A percentile compares a stretch with the other conserved stretches of the same genome.
phyloP scores from a whole-genome alignment of 1,140 invertebrate species.

The Saxidomus purpurata region DNA sequence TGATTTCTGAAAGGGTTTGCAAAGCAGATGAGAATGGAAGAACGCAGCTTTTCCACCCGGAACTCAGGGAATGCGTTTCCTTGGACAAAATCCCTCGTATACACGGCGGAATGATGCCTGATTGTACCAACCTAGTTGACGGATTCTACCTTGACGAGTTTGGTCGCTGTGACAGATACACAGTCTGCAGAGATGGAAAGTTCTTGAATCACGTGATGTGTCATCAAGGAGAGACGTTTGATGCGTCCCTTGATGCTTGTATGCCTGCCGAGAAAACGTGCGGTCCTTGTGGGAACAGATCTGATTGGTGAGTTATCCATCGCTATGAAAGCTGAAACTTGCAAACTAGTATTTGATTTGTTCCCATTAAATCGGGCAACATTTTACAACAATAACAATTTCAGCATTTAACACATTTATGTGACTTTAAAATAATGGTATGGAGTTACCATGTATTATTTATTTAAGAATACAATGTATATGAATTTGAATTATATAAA shows the following conservation, averaged over 20 bases:
- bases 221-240: conserved; percentile 42
- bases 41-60: conserved; percentile 50
- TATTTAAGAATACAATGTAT: too few relatives aligned
- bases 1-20: conserved; percentile 50
- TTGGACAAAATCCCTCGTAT: conserved; percentile 62
- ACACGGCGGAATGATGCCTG: conserved; percentile 61
- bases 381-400: too few relatives aligned
- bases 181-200: conserved; percentile 51
- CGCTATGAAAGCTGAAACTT: too few relatives aligned
- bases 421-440: too few relatives aligned
- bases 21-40: conserved; percentile 2
- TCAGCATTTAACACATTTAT: too few relatives aligned
- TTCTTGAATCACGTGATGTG: conserved; percentile 42
- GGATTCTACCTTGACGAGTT: conserved; percentile 63
- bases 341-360: too few relatives aligned
- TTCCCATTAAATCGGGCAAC: too few relatives aligned
- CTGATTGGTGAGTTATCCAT: conserved; percentile 16
- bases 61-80: conserved; percentile 51
- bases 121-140: conserved; percentile 54
- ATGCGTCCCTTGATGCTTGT: conserved; percentile 4
- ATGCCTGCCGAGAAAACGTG: conserved; percentile 26
- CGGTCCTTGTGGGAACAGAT: conserved; percentile 45
- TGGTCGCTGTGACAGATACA: conserved; percentile 59
- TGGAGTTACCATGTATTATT: too few relatives aligned
- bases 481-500: too few relatives aligned